phyloP scores from a whole-genome alignment of 2,113 vertebrate species.

The Entosphenus tridentatus region DNA sequence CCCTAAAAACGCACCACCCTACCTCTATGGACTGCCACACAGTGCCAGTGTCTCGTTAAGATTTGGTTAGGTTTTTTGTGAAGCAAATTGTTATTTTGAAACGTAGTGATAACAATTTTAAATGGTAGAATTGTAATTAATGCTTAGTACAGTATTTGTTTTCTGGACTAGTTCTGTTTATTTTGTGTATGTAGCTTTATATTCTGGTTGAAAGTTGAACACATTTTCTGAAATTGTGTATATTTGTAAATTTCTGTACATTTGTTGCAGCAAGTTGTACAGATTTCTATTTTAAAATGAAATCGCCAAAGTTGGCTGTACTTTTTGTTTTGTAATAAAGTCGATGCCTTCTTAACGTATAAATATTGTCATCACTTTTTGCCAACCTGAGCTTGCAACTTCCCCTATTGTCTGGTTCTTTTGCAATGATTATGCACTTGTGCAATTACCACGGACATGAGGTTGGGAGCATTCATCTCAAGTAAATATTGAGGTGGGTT shows the following conservation, averaged over 20 bases:
- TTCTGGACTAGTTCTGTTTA: constrained; percentile 53
- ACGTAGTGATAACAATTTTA: constrained; percentile 22
- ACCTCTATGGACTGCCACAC: not conserved
- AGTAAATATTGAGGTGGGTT: too few species aligned
- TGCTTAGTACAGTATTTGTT: constrained; percentile 51
- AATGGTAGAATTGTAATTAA: constrained; percentile 52
- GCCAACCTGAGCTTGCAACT: too few species aligned
- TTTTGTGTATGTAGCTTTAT: constrained; percentile 96
- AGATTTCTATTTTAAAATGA: constrained; percentile 94
- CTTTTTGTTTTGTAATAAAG: constrained; percentile 5
- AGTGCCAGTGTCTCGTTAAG: constrained; percentile 33
- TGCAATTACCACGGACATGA: too few species aligned
- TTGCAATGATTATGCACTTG: too few species aligned
- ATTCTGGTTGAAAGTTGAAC: constrained; percentile 69
- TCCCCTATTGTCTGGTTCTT: too few species aligned
- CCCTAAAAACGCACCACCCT: not conserved
- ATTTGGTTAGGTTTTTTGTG: constrained; percentile 49
- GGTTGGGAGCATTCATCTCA: too few species aligned
- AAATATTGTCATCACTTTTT: not conserved
- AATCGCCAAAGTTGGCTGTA: constrained; percentile 5
- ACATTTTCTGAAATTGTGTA: constrained; percentile 98
- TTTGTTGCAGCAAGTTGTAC: constrained; percentile 99
- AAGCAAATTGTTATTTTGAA: constrained; percentile 62
- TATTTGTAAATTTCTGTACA: constrained; percentile 99
- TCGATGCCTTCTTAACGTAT: not conserved